A percentile compares a stretch with the other conserved stretches of the same genome.
Evolutionary conservation across 2,888 invertebrate genomes (phyloP).

Genomic region (Nebria salina): DNA sequence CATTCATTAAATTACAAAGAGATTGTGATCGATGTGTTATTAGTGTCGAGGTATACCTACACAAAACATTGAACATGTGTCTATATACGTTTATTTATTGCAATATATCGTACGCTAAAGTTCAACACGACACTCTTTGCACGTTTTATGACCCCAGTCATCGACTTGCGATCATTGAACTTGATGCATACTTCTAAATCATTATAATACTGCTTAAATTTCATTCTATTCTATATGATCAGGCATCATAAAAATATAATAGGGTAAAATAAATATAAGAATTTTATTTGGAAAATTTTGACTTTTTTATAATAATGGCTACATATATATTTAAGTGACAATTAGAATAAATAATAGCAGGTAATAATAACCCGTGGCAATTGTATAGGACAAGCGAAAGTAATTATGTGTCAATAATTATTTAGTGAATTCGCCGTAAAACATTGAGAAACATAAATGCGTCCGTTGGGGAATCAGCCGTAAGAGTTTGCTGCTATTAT

Average conservation of each 20-base stretch:
- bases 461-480: slow-evolving; percentile 13
- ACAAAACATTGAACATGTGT: background rate
- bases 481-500: background rate
- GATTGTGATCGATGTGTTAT: slow-evolving; percentile 30
- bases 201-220: background rate
- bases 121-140: background rate
- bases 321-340: background rate
- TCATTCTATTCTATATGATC: too few relatives aligned
- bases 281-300: too few relatives aligned
- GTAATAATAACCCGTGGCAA: background rate
- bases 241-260: too few relatives aligned
- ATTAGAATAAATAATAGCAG: slow-evolving; percentile 8
- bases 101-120: background rate
- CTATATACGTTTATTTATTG: background rate
- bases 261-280: too few relatives aligned
- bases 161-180: too few relatives aligned
- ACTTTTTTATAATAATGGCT: too few relatives aligned
- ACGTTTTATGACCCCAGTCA: too few relatives aligned
- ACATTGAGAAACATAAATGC: slow-evolving; percentile 11
- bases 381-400: background rate
- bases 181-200: background rate
- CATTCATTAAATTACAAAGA: slow-evolving; percentile 39
- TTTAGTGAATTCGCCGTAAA: slow-evolving; percentile 7
- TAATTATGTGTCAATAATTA: slow-evolving; percentile 7
- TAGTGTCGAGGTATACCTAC: background rate